These are phyloP conservation scores for Trachymyrmex septentrionalis DNA, from an alignment of 1,140 invertebrate species.

Conservation along the genomic window DNA sequence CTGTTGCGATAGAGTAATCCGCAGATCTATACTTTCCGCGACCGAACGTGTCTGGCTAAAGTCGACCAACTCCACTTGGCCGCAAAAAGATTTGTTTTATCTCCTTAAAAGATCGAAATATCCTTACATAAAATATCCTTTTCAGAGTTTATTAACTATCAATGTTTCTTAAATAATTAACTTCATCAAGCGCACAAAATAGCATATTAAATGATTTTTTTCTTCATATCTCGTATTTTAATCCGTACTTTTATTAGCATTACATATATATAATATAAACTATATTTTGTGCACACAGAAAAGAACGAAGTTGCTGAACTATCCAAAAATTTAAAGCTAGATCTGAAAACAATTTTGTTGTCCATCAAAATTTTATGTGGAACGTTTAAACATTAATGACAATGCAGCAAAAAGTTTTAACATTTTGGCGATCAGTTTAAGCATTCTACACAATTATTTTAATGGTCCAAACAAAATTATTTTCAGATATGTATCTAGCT, in stretches of 20 bases:
- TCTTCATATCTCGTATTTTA: not conserved
- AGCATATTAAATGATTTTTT: not conserved
- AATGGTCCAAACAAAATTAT: too few relatives aligned
- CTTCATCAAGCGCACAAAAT: not conserved
- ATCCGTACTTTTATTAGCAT: not conserved
- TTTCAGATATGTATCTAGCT: too few relatives aligned
- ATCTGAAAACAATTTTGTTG: too few relatives aligned
- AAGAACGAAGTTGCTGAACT: too few relatives aligned
- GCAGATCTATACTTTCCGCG: constrained; percentile 6
- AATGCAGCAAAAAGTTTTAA: too few relatives aligned
- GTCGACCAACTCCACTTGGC: not conserved
- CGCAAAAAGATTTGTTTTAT: not conserved
- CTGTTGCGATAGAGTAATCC: constrained; percentile 46
- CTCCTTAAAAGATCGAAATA: constrained; percentile 5
- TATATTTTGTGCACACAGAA: not conserved
- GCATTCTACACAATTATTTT: too few relatives aligned
- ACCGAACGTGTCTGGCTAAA: constrained; percentile 8
- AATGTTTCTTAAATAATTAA: constrained; percentile 10
- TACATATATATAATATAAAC: not conserved
- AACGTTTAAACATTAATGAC: too few relatives aligned
- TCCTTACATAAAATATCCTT: not conserved
- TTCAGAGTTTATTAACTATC: constrained; percentile 5
- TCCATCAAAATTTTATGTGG: too few relatives aligned
- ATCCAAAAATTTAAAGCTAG: too few relatives aligned
- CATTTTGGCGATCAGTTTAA: too few relatives aligned